Percentiles rank a stretch among this genome's conserved stretches.
Conservation (phyloP, 2,888 invertebrate species). For the Pterostichus niger region DNA sequence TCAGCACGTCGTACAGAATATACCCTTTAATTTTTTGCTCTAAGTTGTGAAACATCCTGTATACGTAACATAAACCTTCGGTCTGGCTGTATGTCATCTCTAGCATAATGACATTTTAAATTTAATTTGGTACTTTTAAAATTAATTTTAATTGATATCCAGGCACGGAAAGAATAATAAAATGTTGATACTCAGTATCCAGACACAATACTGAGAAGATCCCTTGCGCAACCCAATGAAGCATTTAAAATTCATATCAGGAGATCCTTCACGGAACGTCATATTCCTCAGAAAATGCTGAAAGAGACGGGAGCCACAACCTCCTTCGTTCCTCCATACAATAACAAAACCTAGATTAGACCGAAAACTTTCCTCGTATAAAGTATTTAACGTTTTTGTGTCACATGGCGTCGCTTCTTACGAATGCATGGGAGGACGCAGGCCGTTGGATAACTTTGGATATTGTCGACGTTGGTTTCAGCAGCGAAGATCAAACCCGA, state of each 20-base stretch:
- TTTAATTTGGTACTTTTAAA: no score
- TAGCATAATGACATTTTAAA: no score
- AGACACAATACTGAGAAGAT: constrained; percentile 18
- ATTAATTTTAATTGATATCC: no score
- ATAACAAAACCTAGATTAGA: constrained; percentile 66
- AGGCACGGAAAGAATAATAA: constrained; percentile 19
- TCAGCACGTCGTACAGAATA: no score
- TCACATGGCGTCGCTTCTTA: constrained; percentile 60
- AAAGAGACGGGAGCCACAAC: not conserved
- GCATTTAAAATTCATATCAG: constrained; percentile 62
- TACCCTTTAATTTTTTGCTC: no score
- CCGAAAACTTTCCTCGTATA: constrained; percentile 63
- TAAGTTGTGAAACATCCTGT: no score
- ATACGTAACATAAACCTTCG: no score
- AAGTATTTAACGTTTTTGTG: constrained; percentile 66
- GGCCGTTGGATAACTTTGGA: constrained; percentile 59
- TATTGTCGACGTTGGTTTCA: constrained; percentile 39
- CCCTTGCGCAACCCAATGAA: constrained; percentile 55
- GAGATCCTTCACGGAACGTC: constrained; percentile 49
- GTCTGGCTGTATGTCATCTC: no score
- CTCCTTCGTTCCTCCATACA: constrained; percentile 50
- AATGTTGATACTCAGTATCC: not conserved
- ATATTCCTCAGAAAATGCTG: constrained; percentile 29
- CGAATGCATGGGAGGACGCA: constrained; percentile 61
- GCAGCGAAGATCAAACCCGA: constrained; percentile 41